phyloP scores from a whole-genome alignment of 1,140 invertebrate genomes.

The Paracyclopina nana region DNA sequence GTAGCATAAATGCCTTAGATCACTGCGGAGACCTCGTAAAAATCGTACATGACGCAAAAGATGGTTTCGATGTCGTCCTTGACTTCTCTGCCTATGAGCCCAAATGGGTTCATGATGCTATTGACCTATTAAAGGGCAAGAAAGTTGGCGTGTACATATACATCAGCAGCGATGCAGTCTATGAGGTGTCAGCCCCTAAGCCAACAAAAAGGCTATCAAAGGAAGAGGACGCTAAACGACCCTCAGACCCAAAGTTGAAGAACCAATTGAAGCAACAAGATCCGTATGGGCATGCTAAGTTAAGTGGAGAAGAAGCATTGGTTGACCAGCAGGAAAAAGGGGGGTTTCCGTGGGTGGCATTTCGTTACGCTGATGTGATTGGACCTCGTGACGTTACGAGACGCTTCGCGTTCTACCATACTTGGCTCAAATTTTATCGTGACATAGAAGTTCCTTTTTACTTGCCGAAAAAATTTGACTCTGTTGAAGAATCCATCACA shows the following conservation, averaged over 20 bases:
- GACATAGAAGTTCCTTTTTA: conserved; percentile 23
- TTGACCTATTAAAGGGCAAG: conserved; percentile 8
- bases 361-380: conserved; percentile 32
- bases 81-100: conserved; percentile 11
- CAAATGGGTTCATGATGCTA: conserved; percentile 1
- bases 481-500: conserved; percentile 28
- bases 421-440: conserved; percentile 28
- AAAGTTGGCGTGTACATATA: conserved; percentile 13
- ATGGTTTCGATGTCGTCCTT: conserved; percentile 10
- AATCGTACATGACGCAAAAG: not conserved
- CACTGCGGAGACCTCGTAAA: conserved; percentile 4
- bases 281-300: conserved; percentile 15
- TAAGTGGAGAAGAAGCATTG: conserved; percentile 15
- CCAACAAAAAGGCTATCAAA: not conserved
- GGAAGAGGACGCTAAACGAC: conserved; percentile 15
- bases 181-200: conserved; percentile 14
- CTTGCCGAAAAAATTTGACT: conserved; percentile 23
- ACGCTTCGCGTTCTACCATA: conserved; percentile 31
- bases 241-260: conserved; percentile 7
- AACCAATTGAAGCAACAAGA: conserved; percentile 11
- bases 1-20: conserved; percentile 4
- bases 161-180: conserved; percentile 15
- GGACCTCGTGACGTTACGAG: conserved; percentile 31
- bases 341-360: conserved; percentile 27
- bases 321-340: conserved; percentile 16